Conservation (phyloP, 2,888 invertebrate species). For the Chrysomela aeneicollis region DNA sequence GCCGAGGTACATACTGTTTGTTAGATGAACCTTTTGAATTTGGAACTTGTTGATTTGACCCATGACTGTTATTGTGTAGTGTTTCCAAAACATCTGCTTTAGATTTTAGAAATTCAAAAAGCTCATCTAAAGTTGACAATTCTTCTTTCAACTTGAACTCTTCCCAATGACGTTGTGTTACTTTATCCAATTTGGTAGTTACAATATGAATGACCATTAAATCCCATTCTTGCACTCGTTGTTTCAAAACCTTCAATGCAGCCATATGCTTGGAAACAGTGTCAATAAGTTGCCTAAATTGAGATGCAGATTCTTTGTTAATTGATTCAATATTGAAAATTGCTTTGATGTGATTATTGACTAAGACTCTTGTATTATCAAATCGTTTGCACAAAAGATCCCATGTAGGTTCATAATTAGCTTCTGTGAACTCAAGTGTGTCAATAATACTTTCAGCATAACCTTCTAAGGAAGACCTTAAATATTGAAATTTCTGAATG, state of each 20-base stretch:
- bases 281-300: constrained; percentile 1
- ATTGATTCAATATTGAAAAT: background rate
- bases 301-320: background rate
- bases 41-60: too few relatives aligned
- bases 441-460: background rate
- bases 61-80: too few relatives aligned
- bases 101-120: too few relatives aligned
- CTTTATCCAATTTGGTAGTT: too few relatives aligned
- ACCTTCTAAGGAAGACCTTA: constrained; percentile 1
- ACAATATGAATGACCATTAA: too few relatives aligned
- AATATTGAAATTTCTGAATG: constrained; percentile 4
- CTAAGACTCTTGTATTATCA: background rate
- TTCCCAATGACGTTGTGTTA: too few relatives aligned
- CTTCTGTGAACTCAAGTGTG: background rate
- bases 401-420: background rate
- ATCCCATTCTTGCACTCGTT: background rate
- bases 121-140: too few relatives aligned
- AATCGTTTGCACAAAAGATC: background rate
- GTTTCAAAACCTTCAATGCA: background rate
- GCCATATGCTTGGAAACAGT: background rate
- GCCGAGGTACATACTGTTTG: too few relatives aligned
- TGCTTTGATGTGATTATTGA: background rate
- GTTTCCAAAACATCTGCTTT: too few relatives aligned
- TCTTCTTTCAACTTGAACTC: too few relatives aligned
- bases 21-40: too few relatives aligned